A percentile compares a stretch with the other conserved stretches of the same genome.
Conservation (phyloP, 2,113 vertebrate genomes). For the Cyanoramphus novaezelandiae region DNA sequence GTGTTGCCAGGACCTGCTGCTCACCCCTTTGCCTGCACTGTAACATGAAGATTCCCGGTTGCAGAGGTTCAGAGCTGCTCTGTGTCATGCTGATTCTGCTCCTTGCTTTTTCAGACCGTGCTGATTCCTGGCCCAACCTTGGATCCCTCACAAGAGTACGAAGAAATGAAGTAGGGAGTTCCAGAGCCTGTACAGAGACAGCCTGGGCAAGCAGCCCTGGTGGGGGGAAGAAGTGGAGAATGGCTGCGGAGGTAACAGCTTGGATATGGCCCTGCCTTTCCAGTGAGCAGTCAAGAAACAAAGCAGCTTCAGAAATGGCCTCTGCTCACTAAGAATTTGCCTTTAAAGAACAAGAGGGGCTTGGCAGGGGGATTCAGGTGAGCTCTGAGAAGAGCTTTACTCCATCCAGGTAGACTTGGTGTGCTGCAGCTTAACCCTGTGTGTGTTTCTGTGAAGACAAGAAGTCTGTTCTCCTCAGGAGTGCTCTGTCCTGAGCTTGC, state of each 20-base stretch:
- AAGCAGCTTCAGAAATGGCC: neutral
- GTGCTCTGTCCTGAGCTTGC: neutral
- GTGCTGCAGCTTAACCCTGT: neutral
- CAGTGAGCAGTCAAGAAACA: neutral
- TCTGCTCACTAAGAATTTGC: neutral
- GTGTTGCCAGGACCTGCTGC: neutral
- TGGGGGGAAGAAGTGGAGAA: neutral
- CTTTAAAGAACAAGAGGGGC: neutral
- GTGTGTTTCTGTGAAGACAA: neutral
- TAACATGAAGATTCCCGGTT: no score
- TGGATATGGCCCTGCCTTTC: neutral
- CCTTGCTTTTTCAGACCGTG: constrained; percentile 81
- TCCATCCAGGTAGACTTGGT: neutral
- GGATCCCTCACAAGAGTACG: constrained; percentile 77
- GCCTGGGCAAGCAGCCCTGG: constrained; percentile 51
- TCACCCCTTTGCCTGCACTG: neutral
- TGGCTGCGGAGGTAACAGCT: rapidly evolving
- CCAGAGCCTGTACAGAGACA: constrained; percentile 60
- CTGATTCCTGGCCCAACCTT: constrained; percentile 84
- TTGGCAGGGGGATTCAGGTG: neutral
- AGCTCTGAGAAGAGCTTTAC: neutral
- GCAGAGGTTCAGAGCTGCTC: neutral
- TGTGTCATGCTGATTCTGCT: neutral
- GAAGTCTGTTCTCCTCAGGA: neutral
- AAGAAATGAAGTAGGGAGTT: constrained; percentile 62